A percentile compares a stretch with the other conserved stretches of the same genome.
These are phyloP conservation scores for Petrosia ficiformis DNA, from an alignment of 37 sponge, comb jelly and placozoan species.

Conservation along the genomic window DNA sequence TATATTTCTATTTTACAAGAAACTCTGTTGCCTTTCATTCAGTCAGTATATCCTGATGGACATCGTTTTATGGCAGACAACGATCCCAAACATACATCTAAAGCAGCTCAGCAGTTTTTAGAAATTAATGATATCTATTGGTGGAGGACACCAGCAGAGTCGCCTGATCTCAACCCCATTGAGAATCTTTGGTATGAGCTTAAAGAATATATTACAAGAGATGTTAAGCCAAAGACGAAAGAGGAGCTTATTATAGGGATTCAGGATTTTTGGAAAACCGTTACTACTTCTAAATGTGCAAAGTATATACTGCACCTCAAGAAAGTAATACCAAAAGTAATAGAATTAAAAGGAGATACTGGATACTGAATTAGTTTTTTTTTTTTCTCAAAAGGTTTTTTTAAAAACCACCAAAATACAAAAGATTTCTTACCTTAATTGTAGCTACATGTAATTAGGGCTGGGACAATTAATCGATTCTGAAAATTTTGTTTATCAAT, in stretches of 20 bases:
- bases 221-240: constrained; percentile 28
- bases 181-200: constrained; percentile 34
- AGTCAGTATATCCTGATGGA: not conserved
- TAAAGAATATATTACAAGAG: too few species aligned
- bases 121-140: constrained; percentile 16
- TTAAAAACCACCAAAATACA: too few species aligned
- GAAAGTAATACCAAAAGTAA: constrained; percentile 24
- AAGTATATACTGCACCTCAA: constrained; percentile 34
- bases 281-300: constrained; percentile 5
- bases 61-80: constrained; percentile 44
- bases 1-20: too few species aligned
- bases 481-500: too few species aligned
- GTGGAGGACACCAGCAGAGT: constrained; percentile 37
- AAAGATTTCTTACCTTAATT: too few species aligned
- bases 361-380: too few species aligned
- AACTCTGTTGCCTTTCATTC: constrained; percentile 21
- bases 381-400: too few species aligned
- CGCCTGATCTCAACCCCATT: constrained; percentile 32
- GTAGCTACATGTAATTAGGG: too few species aligned
- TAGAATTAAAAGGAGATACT: too few species aligned
- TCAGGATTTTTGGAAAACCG: constrained; percentile 25
- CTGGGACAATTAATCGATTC: too few species aligned
- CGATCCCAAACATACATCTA: constrained; percentile 37
- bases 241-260: constrained; percentile 21
- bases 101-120: too few species aligned